Percentiles rank a stretch among this genome's conserved stretches.
These are phyloP conservation scores for Lutjanus argentimaculatus DNA, from an alignment of 2,797 vertebrate species.

Conservation along the genomic window DNA sequence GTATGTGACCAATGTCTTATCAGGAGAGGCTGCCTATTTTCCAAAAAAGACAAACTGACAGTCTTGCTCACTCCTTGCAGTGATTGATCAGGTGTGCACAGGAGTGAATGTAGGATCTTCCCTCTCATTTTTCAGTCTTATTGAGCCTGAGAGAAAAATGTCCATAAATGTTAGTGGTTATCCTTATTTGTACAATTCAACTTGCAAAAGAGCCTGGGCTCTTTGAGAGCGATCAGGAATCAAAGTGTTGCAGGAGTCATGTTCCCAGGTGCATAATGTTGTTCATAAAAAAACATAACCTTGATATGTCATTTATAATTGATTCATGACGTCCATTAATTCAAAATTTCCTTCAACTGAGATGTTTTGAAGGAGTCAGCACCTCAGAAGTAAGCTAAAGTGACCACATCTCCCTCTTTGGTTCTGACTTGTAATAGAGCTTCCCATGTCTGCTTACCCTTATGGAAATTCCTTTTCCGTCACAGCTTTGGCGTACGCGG, in stretches of 20 bases:
- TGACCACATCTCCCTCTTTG: constrained; percentile 48
- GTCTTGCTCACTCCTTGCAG: not conserved
- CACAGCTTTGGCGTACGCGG: constrained; percentile 32
- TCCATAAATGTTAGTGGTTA: not conserved
- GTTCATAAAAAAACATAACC: constrained; percentile 5
- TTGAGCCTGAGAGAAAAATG: not conserved
- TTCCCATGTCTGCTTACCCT: constrained; percentile 62
- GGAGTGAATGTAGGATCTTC: not conserved
- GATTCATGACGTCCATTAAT: constrained; percentile 23
- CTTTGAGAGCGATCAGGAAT: not conserved
- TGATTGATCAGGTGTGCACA: not conserved
- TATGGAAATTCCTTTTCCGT: constrained; percentile 71
- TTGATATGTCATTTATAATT: constrained; percentile 7
- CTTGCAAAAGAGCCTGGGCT: not conserved
- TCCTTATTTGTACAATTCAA: not conserved
- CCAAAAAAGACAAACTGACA: constrained; percentile 1
- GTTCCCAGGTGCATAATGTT: not conserved
- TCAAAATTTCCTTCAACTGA: constrained; percentile 39
- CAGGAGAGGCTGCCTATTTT: not conserved
- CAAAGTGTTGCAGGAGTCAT: not conserved
- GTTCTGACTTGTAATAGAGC: constrained; percentile 53
- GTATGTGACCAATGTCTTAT: not conserved
- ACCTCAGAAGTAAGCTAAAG: constrained; percentile 33
- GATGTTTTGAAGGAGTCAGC: constrained; percentile 51
- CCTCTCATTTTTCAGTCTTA: not conserved